These are phyloP conservation scores for Elanus axillaris DNA, from an alignment of 2,113 vertebrate species.

Conservation along the genomic window DNA sequence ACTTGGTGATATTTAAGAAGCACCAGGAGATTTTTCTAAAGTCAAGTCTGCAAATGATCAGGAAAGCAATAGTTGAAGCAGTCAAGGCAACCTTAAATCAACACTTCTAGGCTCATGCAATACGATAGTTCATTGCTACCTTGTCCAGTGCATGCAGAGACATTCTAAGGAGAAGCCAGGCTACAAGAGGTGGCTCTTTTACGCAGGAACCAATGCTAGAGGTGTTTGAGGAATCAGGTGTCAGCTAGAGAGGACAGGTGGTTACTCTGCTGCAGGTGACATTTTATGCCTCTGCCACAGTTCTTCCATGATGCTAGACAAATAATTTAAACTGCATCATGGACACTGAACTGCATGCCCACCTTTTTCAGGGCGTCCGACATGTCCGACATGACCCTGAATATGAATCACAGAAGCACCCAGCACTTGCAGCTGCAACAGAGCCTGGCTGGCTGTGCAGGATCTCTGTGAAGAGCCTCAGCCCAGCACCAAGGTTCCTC, in stretches of 20 bases:
- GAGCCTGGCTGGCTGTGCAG: background rate
- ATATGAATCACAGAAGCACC: background rate
- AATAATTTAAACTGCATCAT: background rate
- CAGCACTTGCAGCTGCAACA: background rate
- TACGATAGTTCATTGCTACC: background rate
- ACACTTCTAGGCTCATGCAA: background rate
- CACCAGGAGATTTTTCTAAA: background rate
- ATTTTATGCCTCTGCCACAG: background rate
- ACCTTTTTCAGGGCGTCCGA: background rate
- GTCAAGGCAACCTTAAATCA: background rate
- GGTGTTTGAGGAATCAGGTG: background rate
- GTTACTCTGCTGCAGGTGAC: background rate
- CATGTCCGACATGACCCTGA: background rate
- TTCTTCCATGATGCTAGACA: too few species aligned
- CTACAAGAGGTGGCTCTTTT: background rate
- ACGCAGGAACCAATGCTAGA: background rate
- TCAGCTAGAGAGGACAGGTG: background rate
- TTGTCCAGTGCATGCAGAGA: background rate
- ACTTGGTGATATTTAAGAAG: background rate
- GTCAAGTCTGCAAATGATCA: background rate
- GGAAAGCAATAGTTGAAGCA: background rate
- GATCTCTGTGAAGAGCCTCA: background rate
- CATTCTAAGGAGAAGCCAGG: background rate
- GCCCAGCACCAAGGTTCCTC: background rate
- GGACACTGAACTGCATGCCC: accelerated